Evolutionary conservation across 1,140 invertebrate genomes (phyloP), one percentile per base, ranked within the genome.

Genomic region (Tetramorium parvispinum): DNA sequence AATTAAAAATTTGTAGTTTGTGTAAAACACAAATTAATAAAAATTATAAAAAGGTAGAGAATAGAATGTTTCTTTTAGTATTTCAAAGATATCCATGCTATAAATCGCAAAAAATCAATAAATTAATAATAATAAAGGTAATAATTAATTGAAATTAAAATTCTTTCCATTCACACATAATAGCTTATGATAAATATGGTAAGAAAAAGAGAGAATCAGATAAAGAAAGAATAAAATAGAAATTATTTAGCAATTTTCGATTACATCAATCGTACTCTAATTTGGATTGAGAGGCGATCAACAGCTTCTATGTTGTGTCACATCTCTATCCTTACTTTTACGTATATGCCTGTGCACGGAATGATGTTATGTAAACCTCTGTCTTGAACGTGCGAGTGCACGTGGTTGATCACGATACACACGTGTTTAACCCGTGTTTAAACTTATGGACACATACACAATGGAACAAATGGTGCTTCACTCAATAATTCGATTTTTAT

Each of bases 251-350:
- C 89, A 91, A 93, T 93, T 92, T 93, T 89, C 76, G 86, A 91
- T 93, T 94, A 94, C 90, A 92, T 93, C 91, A 94, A 93, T 73
- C 75, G 89, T 90, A 88, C 85, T 92, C 89, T 57, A 88, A 93
- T 94, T 93, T 87, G 82, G 85, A 24, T 65, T 49, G 46, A 71
- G 21, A 77, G 24, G 21, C 70, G 55, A 49, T 24, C 43, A 46
- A 73, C 57, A 51, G 71, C 70, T 90, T 79, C 32, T 71, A 77
- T 66, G n/a, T 21, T 37, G 61, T 85, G 40, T 90, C 55, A 24
- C 11, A 49, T 63, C 21, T 43, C 75, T 66, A 51, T 55, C 43
- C 27, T 32, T 66, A 37, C 51, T 87, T 90, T 82, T 24, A 55
- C 53, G 66, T 61, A 61, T 61, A 61, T 37, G 88, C 63, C 63